These are phyloP conservation scores for Danio jaintianensis DNA, from an alignment of 2,797 vertebrate species.

Conservation along the genomic window DNA sequence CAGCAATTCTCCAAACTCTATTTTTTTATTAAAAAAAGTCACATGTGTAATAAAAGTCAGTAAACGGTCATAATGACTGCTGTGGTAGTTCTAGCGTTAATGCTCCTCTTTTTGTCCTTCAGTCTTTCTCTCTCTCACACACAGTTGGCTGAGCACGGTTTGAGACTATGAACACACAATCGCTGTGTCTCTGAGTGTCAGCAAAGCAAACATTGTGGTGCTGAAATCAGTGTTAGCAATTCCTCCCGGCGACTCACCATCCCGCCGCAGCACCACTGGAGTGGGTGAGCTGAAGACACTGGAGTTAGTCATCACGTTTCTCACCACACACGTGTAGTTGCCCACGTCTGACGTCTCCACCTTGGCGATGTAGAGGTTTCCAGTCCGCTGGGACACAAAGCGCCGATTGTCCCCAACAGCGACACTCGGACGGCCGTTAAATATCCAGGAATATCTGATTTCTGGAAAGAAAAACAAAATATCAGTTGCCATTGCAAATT, in stretches of 20 bases:
- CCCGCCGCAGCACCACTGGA: slow-evolving; percentile 86
- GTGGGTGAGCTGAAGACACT: slow-evolving; percentile 88
- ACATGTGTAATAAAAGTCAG: too few species aligned
- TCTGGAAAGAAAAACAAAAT: slow-evolving; percentile 74
- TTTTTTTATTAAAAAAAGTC: too few species aligned
- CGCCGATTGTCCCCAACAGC: slow-evolving; percentile 89
- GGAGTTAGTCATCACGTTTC: slow-evolving; percentile 87
- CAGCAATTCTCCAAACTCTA: too few species aligned
- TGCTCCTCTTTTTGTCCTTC: neutral
- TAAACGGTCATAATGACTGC: too few species aligned
- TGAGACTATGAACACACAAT: slow-evolving; percentile 54
- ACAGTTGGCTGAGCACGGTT: slow-evolving; percentile 60
- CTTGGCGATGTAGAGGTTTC: slow-evolving; percentile 92
- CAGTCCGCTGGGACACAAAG: slow-evolving; percentile 91
- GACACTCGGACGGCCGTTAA: slow-evolving; percentile 85
- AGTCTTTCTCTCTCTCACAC: neutral
- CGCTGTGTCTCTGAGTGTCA: slow-evolving; percentile 40
- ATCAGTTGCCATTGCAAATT: too few species aligned
- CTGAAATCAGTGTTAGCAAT: slow-evolving; percentile 58
- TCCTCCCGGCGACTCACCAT: slow-evolving; percentile 80
- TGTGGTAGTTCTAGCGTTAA: too few species aligned
- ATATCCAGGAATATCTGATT: slow-evolving; percentile 92
- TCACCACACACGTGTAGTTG: slow-evolving; percentile 92
- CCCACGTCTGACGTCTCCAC: slow-evolving; percentile 88
- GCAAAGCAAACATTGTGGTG: slow-evolving; percentile 64